A percentile compares a stretch with the other conserved stretches of the same genome.
phyloP scores from a whole-genome alignment of 1,140 invertebrate species.

The Rhopalosiphum padi region DNA sequence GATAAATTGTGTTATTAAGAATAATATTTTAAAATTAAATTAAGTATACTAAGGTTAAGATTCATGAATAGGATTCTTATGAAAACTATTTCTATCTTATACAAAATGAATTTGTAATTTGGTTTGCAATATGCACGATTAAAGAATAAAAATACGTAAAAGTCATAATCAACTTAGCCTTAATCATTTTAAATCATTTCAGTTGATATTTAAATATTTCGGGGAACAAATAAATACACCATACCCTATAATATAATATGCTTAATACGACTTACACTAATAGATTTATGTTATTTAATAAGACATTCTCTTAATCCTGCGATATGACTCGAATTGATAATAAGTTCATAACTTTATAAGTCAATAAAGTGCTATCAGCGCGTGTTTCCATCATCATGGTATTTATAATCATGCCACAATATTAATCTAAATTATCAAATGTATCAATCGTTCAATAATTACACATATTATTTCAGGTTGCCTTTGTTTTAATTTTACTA shows the following conservation, averaged over 20 bases:
- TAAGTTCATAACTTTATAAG: background rate
- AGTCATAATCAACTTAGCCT: background rate
- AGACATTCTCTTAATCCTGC: background rate
- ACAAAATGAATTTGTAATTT: background rate
- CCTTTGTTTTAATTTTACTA: background rate
- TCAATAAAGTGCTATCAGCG: accelerated
- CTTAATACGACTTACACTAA: background rate
- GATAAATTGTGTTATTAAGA: too few relatives aligned
- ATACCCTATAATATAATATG: background rate
- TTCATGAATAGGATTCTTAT: too few relatives aligned
- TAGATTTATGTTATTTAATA: background rate
- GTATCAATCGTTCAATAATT: background rate
- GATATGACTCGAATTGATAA: background rate
- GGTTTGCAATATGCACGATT: background rate
- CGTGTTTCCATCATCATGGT: background rate
- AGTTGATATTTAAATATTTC: background rate
- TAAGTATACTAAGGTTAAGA: too few relatives aligned
- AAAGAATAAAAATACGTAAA: background rate
- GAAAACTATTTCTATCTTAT: too few relatives aligned
- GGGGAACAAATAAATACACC: background rate
- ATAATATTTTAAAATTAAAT: too few relatives aligned
- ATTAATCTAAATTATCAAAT: background rate
- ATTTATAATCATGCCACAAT: background rate
- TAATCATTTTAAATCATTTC: background rate
- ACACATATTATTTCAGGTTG: background rate